phyloP scores from a whole-genome alignment of 2,113 vertebrate species.

The Halcyon malimbica region DNA sequence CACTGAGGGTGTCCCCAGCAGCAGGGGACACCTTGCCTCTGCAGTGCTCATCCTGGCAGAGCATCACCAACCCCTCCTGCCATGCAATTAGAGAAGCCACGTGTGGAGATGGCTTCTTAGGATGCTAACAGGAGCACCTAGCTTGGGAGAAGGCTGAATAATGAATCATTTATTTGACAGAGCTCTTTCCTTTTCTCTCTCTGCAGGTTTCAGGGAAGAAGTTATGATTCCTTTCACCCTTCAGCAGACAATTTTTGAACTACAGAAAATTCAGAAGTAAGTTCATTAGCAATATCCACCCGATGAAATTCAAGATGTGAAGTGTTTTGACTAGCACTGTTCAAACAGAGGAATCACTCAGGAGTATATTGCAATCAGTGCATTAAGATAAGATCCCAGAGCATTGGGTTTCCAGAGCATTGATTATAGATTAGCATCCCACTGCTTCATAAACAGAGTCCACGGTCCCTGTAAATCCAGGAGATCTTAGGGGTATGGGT shows the following conservation, averaged over 20 bases:
- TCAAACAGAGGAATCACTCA: conserved; percentile 1
- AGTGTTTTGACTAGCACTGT: conserved; percentile 12
- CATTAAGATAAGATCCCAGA: conserved; percentile 25
- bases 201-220: background rate
- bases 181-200: background rate
- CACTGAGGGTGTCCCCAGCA: background rate
- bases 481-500: fast-evolving
- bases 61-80: fast-evolving
- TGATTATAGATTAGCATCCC: conserved; percentile 39
- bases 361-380: background rate
- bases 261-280: background rate
- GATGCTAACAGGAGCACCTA: background rate
- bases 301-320: background rate
- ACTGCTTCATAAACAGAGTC: background rate
- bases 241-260: background rate
- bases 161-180: conserved; percentile 5
- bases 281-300: background rate
- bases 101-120: background rate
- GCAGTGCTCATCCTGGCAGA: background rate
- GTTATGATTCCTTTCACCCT: background rate
- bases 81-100: background rate
- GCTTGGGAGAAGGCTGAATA: background rate
- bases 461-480: background rate
- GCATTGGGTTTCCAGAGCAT: background rate
- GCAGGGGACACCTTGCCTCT: background rate